phyloP scores from a whole-genome alignment of 2,797 vertebrate genomes.

The Micrastur ruficollis region DNA sequence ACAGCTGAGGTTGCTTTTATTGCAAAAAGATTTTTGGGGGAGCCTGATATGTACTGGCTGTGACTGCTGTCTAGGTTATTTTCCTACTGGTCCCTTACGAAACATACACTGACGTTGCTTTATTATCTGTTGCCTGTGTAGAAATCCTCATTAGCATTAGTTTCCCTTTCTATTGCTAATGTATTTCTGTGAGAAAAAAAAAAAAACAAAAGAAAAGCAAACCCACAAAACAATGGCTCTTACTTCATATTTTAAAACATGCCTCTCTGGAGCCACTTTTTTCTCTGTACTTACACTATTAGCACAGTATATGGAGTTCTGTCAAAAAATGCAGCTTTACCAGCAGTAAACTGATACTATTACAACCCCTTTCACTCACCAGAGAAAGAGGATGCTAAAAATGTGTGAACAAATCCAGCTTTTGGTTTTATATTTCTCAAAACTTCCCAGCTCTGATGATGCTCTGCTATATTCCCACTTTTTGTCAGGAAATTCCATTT shows the following conservation, averaged over 20 bases:
- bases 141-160: neutral
- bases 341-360: neutral
- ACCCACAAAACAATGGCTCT: neutral
- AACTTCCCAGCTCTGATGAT: neutral
- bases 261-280: neutral
- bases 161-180: neutral
- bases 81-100: neutral
- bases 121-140: neutral
- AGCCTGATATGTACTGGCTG: neutral
- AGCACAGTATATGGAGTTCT: neutral
- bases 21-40: neutral
- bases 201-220: neutral
- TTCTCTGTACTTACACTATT: neutral
- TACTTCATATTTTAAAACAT: neutral
- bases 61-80: neutral
- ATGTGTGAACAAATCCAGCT: neutral
- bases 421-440: neutral
- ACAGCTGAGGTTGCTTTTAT: neutral
- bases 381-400: neutral
- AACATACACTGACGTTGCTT: neutral
- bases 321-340: neutral
- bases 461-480: neutral
- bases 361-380: neutral
- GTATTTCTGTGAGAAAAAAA: neutral
- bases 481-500: neutral